Conservation (phyloP, 2,113 vertebrate species). For the Microcebus ravelobensis region DNA sequence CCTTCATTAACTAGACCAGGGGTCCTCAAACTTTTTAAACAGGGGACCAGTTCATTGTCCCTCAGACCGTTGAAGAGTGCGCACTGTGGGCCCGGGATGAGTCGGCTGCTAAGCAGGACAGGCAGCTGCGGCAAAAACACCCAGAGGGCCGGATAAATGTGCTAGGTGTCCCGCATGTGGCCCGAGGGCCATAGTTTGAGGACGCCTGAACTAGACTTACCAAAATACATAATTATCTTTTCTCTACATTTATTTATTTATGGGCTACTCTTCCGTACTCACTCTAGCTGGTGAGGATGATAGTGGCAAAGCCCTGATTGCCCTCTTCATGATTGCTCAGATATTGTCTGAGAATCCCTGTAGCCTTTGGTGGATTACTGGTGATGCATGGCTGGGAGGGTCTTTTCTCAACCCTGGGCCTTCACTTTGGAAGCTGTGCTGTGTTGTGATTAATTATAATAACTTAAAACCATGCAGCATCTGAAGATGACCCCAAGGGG, state of each 20-base stretch:
- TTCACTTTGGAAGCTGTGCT: constrained; percentile 22
- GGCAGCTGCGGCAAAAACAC: too few species aligned
- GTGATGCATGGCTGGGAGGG: neutral
- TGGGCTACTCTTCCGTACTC: neutral
- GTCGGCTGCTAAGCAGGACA: too few species aligned
- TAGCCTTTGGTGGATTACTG: neutral
- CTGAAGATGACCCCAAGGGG: constrained; percentile 19
- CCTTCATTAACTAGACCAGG: neutral
- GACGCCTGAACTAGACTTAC: neutral
- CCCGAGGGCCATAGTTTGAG: too few species aligned
- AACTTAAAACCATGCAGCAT: neutral
- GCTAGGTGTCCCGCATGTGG: too few species aligned
- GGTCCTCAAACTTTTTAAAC: too few species aligned
- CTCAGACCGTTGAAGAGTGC: too few species aligned
- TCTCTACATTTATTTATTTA: neutral
- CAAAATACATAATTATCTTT: neutral
- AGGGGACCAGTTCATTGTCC: too few species aligned
- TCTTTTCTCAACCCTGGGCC: neutral
- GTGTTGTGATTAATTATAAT: constrained; percentile 14
- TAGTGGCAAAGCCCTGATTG: neutral
- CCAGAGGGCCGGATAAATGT: too few species aligned
- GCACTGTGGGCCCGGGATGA: too few species aligned
- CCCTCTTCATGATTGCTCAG: neutral
- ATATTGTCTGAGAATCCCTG: neutral
- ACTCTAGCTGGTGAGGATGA: neutral